Base-by-base conservation (phyloP, 2,113 vertebrate species). In the Serilophus lunatus region DNA sequence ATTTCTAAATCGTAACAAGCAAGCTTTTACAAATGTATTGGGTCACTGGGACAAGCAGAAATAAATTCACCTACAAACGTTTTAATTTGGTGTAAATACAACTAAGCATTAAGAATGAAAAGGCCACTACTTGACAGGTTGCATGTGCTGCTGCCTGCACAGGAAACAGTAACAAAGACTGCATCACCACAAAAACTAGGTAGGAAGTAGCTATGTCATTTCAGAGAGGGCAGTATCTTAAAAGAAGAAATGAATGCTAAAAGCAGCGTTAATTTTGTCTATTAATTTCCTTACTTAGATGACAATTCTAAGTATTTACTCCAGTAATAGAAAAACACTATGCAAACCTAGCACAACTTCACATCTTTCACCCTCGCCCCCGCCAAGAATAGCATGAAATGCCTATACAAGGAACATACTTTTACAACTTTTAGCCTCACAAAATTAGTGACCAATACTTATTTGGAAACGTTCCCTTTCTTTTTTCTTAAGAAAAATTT, bases 281-380 rank as follows among this genome's bases (percentile, higher is more conserved):
- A 47, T 64, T 71, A 13, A 42, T 24, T 68, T 86, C 76, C 65
- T 75, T 47, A 70, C 64, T 75, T 40, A 60, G 15, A 50, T 49
- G 10, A 76, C 36, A 72, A 35, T 35, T 91, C 36, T 61, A 57
- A 72, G 25, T 28, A 42, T 53, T 83, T 78, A 75, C 16, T 59
- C 47, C 22, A 35, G 25, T 56, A 83, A 61, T 1, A 40, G 24
- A 82, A 82, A 79, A 49, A 44, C 13, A 65, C 6, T 18, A 33
- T 7, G 19, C 14, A 90, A 90, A 66, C 6, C 44, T 19, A 76
- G n/a, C 26, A 66, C 26, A 63, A 49, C 14, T 51, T 80, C 10
- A 83, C 23, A 31, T n/a, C n/a, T n/a, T n/a, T n/a, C n/a, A n/a
- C n/a, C 1, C 12, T 54, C 12, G 2, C 2, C 1, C 8, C 5